Conservation (phyloP, 2,888 invertebrate species). For the Folsomia candida region DNA sequence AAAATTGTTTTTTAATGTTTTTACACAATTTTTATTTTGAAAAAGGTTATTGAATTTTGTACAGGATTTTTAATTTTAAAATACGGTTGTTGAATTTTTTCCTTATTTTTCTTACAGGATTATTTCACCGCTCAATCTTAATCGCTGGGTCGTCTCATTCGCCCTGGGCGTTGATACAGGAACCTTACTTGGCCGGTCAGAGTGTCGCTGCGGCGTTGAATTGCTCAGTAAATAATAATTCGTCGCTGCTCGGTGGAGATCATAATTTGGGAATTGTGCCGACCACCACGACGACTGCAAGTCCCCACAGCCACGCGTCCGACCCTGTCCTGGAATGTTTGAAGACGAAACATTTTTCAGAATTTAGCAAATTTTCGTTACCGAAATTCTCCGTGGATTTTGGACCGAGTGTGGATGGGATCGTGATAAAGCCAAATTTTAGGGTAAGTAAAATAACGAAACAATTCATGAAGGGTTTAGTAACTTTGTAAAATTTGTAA, state of each 20-base stretch:
- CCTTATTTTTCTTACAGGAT: no score
- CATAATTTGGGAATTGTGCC: slow-evolving; percentile 18
- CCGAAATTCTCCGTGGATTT: slow-evolving; percentile 48
- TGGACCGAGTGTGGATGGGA: slow-evolving; percentile 48
- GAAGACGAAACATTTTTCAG: slow-evolving; percentile 47
- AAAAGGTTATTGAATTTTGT: no score
- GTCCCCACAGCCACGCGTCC: slow-evolving; percentile 36
- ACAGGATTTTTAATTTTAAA: no score
- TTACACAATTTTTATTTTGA: no score
- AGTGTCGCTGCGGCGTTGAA: slow-evolving; percentile 53
- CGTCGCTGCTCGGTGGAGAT: slow-evolving; percentile 19
- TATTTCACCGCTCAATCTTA: slow-evolving; percentile 70
- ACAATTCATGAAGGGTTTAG: no score
- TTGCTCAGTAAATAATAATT: slow-evolving; percentile 45
- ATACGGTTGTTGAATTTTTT: no score
- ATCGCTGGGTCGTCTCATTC: no score
- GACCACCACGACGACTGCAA: slow-evolving; percentile 36
- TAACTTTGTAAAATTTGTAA: no score
- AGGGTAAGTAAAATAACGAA: slow-evolving; percentile 40
- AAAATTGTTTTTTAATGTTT: no score
- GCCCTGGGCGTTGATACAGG: slow-evolving; percentile 69
- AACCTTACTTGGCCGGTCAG: slow-evolving; percentile 63
- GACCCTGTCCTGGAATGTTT: slow-evolving; percentile 48
- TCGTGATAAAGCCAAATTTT: slow-evolving; percentile 49
- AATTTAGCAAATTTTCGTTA: slow-evolving; percentile 46